Percentiles rank a stretch among this genome's conserved stretches.
Conservation (phyloP, 2,888 invertebrate species). For the Campopleginae sp. region DNA sequence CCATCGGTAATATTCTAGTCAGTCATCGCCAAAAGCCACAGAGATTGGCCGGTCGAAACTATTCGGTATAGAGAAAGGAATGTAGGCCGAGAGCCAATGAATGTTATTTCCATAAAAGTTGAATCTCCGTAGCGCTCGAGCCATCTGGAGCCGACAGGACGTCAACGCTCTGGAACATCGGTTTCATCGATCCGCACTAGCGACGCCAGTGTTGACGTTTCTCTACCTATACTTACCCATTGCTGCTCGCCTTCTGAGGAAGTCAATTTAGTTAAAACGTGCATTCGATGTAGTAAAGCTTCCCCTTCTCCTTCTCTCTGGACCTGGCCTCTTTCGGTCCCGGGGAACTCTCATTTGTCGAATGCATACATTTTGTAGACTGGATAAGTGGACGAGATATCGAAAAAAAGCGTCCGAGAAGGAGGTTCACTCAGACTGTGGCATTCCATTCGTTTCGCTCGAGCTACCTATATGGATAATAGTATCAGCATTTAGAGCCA, state of each 20-base stretch:
- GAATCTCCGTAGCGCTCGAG: constrained; percentile 12
- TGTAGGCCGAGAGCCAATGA: constrained; percentile 27
- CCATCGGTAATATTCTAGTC: constrained; percentile 25
- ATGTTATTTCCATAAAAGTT: constrained; percentile 5
- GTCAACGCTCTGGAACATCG: constrained; percentile 44
- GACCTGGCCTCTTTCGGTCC: not conserved
- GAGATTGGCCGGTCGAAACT: constrained; percentile 14
- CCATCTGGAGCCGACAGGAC: constrained; percentile 39
- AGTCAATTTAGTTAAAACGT: constrained; percentile 82
- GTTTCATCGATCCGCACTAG: constrained; percentile 59
- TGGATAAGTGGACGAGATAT: constrained; percentile 19
- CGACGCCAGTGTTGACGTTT: constrained; percentile 17
- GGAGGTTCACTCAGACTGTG: constrained; percentile 11
- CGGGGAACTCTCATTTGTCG: constrained; percentile 19
- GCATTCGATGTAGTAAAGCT: constrained; percentile 40
- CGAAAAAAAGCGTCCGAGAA: not conserved
- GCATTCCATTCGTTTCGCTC: constrained; percentile 2
- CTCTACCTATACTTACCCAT: constrained; percentile 38
- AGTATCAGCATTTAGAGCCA: not conserved
- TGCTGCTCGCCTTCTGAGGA: constrained; percentile 63
- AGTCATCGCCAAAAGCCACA: not conserved
- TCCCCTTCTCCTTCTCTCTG: constrained; percentile 3
- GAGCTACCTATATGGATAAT: not conserved
- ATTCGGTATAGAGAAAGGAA: not conserved
- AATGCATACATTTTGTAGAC: constrained; percentile 14